Evolutionary conservation across 2,113 vertebrate species (phyloP).

Genomic region (Etia nguti): DNA sequence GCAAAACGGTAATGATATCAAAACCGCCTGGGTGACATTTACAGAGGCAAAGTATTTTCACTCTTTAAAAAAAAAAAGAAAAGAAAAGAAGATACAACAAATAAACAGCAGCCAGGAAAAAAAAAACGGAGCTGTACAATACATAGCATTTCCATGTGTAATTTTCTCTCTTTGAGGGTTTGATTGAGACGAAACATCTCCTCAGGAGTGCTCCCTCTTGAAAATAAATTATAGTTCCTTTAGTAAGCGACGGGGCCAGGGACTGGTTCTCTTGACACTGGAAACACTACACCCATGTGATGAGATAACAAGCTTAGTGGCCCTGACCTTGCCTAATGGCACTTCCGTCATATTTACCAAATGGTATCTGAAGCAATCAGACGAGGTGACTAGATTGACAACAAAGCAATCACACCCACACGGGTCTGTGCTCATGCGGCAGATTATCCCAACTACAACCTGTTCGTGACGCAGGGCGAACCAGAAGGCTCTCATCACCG

Average conservation of each 20-base stretch:
- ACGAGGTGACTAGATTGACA: constrained; percentile 60
- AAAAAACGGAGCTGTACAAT: neutral
- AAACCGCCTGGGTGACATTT: constrained; percentile 59
- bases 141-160: neutral
- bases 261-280: constrained; percentile 27
- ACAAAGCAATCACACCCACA: constrained; percentile 50
- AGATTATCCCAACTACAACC: constrained; percentile 4
- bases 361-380: constrained; percentile 48
- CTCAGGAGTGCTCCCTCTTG: constrained; percentile 9
- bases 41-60: constrained; percentile 31
- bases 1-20: constrained; percentile 59
- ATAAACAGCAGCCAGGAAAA: constrained; percentile 17
- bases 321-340: constrained; percentile 70
- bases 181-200: constrained; percentile 34
- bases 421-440: constrained; percentile 17
- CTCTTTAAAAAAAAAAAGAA: neutral
- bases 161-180: neutral
- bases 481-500: constrained; percentile 46
- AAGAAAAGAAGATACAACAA: constrained; percentile 1
- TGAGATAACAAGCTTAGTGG: constrained; percentile 56
- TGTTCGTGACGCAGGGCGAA: constrained; percentile 28
- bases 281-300: constrained; percentile 40
- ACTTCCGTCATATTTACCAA: constrained; percentile 69
- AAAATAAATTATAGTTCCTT: constrained; percentile 53
- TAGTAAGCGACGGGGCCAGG: constrained; percentile 56